Conservation (phyloP, 2,888 invertebrate genomes). For the Tinea semifulvella region DNA sequence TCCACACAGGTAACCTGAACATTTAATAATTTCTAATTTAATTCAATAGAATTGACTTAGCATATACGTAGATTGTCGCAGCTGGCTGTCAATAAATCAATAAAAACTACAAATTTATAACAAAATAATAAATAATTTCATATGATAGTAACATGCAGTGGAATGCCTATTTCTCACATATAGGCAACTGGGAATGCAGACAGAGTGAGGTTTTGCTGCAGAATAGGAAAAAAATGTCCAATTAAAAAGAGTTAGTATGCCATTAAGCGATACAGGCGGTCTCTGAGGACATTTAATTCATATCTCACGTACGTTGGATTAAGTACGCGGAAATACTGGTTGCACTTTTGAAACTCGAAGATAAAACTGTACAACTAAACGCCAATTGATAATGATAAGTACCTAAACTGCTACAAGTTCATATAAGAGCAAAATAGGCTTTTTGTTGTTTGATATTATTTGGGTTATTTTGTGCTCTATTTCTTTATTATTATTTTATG, state of each 20-base stretch:
- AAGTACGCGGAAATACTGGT: conserved; percentile 9
- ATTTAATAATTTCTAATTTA: too few species aligned
- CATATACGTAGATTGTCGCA: too few species aligned
- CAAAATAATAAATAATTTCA: conserved; percentile 14
- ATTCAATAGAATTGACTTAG: too few species aligned
- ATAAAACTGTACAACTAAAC: background rate
- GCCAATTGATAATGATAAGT: too few species aligned
- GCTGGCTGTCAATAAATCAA: too few species aligned
- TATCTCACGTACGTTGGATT: conserved; percentile 44
- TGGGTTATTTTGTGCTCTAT: too few species aligned
- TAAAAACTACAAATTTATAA: too few species aligned
- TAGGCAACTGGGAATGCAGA: conserved; percentile 12
- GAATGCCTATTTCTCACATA: conserved; percentile 54
- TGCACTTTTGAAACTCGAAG: conserved; percentile 8
- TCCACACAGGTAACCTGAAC: too few species aligned
- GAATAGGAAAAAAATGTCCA: conserved; percentile 36
- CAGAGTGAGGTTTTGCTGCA: conserved; percentile 6
- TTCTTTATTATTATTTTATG: too few species aligned
- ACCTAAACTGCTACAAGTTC: too few species aligned
- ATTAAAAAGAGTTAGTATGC: conserved; percentile 55
- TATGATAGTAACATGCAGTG: conserved; percentile 47
- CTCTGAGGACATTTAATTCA: conserved; percentile 50
- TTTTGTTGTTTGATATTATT: too few species aligned
- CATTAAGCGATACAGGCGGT: conserved; percentile 40
- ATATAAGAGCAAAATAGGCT: too few species aligned